Base-by-base conservation (phyloP, 2,888 invertebrate genomes). In the Chydorus sphaericus region DNA sequence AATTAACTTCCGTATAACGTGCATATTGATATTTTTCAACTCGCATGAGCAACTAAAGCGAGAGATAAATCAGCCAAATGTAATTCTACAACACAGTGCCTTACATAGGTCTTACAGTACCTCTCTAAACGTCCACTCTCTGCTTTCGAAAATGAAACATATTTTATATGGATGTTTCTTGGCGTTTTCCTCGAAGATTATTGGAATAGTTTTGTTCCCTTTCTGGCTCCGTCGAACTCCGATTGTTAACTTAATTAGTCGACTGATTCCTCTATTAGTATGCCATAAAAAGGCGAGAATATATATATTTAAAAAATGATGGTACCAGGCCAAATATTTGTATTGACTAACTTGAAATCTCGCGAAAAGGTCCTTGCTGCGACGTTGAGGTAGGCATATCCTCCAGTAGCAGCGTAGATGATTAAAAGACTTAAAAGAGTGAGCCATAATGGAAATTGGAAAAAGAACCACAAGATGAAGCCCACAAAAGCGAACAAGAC, bases 81-180 rank as follows among this genome's bases (percentile, higher is more conserved):
- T n/a, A 6, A 10, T 4, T 33, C n/a, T n/a, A n/a, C n/a, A n/a
- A n/a, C n/a, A n/a, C n/a, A n/a, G n/a, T n/a, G n/a, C n/a, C n/a
- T n/a, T n/a, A n/a, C n/a, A n/a, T n/a, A n/a, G n/a, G n/a, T n/a
- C n/a, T n/a, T n/a, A n/a, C n/a, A n/a, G n/a, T n/a, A 92, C 83
- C 76, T 91, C 82, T 62, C 81, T 77, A 68, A 87, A 93, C 0
- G 85, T 86, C 88, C 88, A 90, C 61, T 78, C 78, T 71, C 83
- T 80, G 60, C 87, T 83, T 68, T 91, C 87, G 65, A 77, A 84
- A 33, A 89, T 72, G 63, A 93, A 83, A 62, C 88, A 86, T 1
- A 82, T 71, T 71, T 91, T 93, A 62, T 89, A 78, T 0, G 93
- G 92, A 68, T 86, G 81, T 63, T 79, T 82, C 31, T 76, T 75